Evolutionary conservation across 2,888 invertebrate species (phyloP), one percentile per base, ranked within the genome.

Genomic region (Schrankia costaestrigalis): DNA sequence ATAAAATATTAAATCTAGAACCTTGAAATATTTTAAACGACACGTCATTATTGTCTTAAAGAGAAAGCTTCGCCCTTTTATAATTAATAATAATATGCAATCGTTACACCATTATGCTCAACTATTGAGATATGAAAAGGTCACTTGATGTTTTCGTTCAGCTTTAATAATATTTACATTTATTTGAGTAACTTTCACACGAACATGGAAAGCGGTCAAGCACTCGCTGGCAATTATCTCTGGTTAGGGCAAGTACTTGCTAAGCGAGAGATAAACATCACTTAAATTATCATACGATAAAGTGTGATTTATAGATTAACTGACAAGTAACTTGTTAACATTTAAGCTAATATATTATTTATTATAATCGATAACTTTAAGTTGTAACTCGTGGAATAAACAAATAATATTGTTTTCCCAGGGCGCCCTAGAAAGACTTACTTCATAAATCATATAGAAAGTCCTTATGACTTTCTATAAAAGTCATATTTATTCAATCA

Each of bases 171-270:
- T 48, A 51, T 60, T 59, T 50, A 46, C 54, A 54, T 63, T 63
- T 42, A 50, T 14, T 36, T 22, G 43, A 31, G 42, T 46, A 48
- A 61, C 66, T 66, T 65, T 65, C 64, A 46, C 62, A 39, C 30
- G 31, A 37, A 24, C 15, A 41, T 46, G 50, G 62, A 65, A 65
- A 65, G 63, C 47, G 43, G 37, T 30, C 36, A 40, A 31, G 36
- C 47, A 47, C 37, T 39, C 43, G 47, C 31, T 34, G 28, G 38
- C 49, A 63, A 64, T 63, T 64, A 61, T 24, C 29, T 26, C 18
- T 31, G 38, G 43, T 41, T 28, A 43, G 35, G 45, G 26, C 39
- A 33, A 12, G 41, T 37, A 22, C 31, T 46, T 22, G 13, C 14
- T 14, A 34, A 33, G 13, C 15, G 21, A 34, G 27, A 40, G 46